Conservation (phyloP, 2,888 invertebrate genomes). For the Callimorpha dominula region DNA sequence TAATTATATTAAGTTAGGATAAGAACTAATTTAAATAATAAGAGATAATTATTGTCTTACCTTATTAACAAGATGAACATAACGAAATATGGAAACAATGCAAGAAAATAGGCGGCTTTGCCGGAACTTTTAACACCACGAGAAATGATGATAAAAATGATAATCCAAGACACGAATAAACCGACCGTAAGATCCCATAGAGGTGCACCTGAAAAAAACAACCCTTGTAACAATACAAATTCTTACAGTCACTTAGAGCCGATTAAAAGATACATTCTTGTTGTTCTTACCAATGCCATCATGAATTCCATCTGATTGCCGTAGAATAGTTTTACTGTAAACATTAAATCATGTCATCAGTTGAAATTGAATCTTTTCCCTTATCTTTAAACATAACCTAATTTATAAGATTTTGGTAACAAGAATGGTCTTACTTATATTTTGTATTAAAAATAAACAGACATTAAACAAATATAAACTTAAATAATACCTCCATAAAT, state of each 20-base stretch:
- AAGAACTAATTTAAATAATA: neutral
- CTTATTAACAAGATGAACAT: slow-evolving; percentile 90
- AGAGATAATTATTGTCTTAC: slow-evolving; percentile 49
- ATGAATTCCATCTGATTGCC: slow-evolving; percentile 66
- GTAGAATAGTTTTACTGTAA: slow-evolving; percentile 64
- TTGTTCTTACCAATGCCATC: slow-evolving; percentile 66
- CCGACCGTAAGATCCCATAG: slow-evolving; percentile 90
- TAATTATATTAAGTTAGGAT: no score
- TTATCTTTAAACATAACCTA: no score
- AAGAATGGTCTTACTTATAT: no score
- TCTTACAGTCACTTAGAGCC: neutral
- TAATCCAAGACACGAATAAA: slow-evolving; percentile 89
- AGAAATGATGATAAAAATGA: slow-evolving; percentile 90
- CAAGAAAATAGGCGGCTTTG: slow-evolving; percentile 95
- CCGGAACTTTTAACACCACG: slow-evolving; percentile 93
- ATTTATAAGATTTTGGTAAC: no score
- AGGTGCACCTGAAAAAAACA: slow-evolving; percentile 80
- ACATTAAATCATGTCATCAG: neutral
- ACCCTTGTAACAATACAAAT: neutral
- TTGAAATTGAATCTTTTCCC: neutral
- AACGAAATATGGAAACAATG: slow-evolving; percentile 93
- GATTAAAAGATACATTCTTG: neutral
- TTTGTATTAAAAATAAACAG: no score
- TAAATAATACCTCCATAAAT: no score
- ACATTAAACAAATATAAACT: no score